Evolutionary conservation across 2,888 invertebrate species (phyloP).

Genomic region (Drosophila yooni): DNA sequence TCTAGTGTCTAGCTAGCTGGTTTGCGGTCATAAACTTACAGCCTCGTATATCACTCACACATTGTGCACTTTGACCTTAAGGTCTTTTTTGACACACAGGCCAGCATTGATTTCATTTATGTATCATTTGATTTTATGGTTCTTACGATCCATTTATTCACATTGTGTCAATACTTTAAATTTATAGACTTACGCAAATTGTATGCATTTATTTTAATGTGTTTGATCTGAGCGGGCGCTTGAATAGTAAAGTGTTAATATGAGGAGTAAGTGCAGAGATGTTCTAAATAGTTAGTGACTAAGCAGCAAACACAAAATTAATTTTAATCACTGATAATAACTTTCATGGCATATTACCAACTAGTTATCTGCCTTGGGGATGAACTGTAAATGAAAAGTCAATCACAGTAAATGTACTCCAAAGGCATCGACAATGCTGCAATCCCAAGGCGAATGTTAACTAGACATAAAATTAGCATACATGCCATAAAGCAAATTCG

Average conservation of each 20-base stretch:
- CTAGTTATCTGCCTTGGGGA: constrained; percentile 33
- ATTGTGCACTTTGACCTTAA: constrained; percentile 64
- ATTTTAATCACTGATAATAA: constrained; percentile 9
- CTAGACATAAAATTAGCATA: constrained; percentile 78
- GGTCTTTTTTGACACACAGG: constrained; percentile 58
- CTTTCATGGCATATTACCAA: constrained; percentile 6
- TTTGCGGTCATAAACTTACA: constrained; percentile 45
- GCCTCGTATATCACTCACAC: constrained; percentile 35
- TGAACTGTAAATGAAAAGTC: constrained; percentile 65
- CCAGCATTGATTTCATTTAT: constrained; percentile 70
- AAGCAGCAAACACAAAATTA: neutral
- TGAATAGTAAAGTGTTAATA: neutral
- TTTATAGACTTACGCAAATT: constrained; percentile 36
- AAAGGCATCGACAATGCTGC: constrained; percentile 21
- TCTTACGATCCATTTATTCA: constrained; percentile 75
- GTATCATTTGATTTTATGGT: constrained; percentile 77
- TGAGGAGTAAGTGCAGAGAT: neutral
- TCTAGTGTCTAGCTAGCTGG: constrained; percentile 65
- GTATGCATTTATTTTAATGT: constrained; percentile 42
- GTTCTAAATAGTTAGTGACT: no score
- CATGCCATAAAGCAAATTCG: constrained; percentile 83
- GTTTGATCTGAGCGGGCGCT: neutral
- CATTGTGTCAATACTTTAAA: constrained; percentile 40
- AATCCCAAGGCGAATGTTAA: constrained; percentile 41
- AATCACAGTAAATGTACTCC: constrained; percentile 56